Evolutionary conservation across 2,797 vertebrate species (phyloP), one percentile per base, ranked within the genome.

Genomic region (Brachyrhaphis roseni): DNA sequence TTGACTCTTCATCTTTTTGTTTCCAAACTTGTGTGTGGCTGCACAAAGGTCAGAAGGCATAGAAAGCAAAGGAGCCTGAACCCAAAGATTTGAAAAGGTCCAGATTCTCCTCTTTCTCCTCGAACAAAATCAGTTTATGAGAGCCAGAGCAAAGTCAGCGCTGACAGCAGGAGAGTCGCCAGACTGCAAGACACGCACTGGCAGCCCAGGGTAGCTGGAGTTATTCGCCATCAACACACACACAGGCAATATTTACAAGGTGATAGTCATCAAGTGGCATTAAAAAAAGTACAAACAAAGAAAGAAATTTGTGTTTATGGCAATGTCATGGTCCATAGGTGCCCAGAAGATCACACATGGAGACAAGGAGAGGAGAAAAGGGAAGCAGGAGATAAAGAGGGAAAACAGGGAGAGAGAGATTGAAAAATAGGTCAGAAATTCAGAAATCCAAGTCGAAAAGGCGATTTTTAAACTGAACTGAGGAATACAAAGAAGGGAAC

Each of bases 341-440:
- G 95, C 96, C 97, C 97, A 95, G 94, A 96, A 95, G 93, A 96
- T 96, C 96, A 96, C 94, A 96, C 94, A 96, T 95, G 96, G 91
- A 87, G 88, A 96, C 93, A 93, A 93, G 83, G 82, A 80, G 79
- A 90, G 85, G 87, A 90, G 88, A 85, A 55, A 78, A 81, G 55
- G 92, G 94, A 93, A 88, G 87, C 86, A 93, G 91, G 92, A 92
- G 93, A 90, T 90, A 86, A 92, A 88, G 90, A 88, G 85, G 94
- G 91, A 78, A 92, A 89, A 95, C 88, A 95, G 94, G 96, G 96
- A 96, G 95, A 87, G 89, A 92, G 84, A 96, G 95, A 96, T 94
- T 96, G 95, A 98, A 96, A 97, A 97, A 97, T 96, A 98, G 96
- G 96, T 98, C 97, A 97, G 96, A 98, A 98, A 97, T 97, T 96